phyloP scores from a whole-genome alignment of 2,113 vertebrate species.

The Sinocyclocheilus anophthalmus region DNA sequence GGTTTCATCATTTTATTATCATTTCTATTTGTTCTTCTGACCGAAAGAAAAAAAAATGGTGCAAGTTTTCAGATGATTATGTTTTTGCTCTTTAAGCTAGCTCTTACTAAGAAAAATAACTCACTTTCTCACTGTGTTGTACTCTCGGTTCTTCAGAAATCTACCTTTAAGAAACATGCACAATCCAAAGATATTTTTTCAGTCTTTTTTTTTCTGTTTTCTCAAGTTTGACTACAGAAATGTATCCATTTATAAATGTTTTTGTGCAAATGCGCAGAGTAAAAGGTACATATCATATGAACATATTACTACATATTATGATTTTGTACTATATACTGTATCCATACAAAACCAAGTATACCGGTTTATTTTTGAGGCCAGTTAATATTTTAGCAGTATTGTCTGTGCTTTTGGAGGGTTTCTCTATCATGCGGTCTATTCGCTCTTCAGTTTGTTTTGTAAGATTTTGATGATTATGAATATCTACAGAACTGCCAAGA shows the following conservation, averaged over 20 bases:
- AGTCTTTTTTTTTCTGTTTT: conserved; percentile 70
- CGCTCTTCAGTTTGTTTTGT: conserved; percentile 22
- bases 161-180: conserved; percentile 74
- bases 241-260: conserved; percentile 61
- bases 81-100: conserved; percentile 28
- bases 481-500: conserved; percentile 41
- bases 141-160: conserved; percentile 57
- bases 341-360: conserved; percentile 47
- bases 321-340: conserved; percentile 64
- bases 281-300: conserved; percentile 70
- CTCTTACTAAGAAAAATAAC: conserved; percentile 33
- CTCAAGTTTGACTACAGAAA: conserved; percentile 68
- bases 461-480: conserved; percentile 25
- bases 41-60: not conserved
- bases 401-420: conserved; percentile 30
- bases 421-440: conserved; percentile 28
- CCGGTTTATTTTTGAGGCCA: conserved; percentile 57
- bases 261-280: conserved; percentile 64
- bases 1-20: conserved; percentile 27
- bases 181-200: conserved; percentile 82
- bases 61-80: conserved; percentile 1
- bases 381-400: conserved; percentile 39
- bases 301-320: conserved; percentile 59
- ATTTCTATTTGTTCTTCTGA: conserved; percentile 9
- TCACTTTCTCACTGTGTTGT: conserved; percentile 40